Percentiles rank a stretch among this genome's conserved stretches.
phyloP scores from a whole-genome alignment of 2,888 invertebrate genomes.

The Philereme transversata region DNA sequence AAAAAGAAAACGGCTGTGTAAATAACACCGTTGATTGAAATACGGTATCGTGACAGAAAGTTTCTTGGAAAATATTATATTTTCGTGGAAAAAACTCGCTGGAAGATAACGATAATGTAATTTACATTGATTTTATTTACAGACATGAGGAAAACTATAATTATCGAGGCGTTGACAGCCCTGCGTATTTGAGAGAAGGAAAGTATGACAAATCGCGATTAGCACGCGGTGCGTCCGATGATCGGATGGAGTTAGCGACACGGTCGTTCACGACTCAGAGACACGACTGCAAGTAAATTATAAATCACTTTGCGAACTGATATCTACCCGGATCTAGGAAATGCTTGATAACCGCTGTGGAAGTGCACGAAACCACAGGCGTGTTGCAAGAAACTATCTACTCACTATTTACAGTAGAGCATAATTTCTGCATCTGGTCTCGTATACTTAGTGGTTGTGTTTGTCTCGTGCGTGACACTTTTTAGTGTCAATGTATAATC shows the following conservation, averaged over 20 bases:
- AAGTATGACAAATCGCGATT: slow-evolving; percentile 71
- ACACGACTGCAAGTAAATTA: slow-evolving; percentile 47
- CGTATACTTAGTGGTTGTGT: no score
- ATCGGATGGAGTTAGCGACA: slow-evolving; percentile 50
- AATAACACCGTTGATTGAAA: slow-evolving; percentile 43
- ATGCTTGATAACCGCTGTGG: slow-evolving; percentile 33
- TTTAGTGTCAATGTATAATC: not conserved
- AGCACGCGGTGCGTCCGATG: slow-evolving; percentile 44
- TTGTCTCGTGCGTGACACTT: no score
- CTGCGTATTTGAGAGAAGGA: slow-evolving; percentile 52
- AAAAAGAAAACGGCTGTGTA: slow-evolving; percentile 34
- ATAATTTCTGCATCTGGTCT: no score
- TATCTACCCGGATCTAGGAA: slow-evolving; percentile 42
- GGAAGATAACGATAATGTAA: slow-evolving; percentile 37
- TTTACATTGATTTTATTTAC: slow-evolving; percentile 29
- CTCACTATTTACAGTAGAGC: not conserved
- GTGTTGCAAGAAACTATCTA: slow-evolving; percentile 20
- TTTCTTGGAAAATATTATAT: slow-evolving; percentile 26
- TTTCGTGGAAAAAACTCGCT: slow-evolving; percentile 21
- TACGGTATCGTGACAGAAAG: slow-evolving; percentile 39
- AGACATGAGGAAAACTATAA: slow-evolving; percentile 27
- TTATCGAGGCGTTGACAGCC: slow-evolving; percentile 40
- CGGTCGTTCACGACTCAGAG: slow-evolving; percentile 41
- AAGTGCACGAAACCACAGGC: slow-evolving; percentile 30
- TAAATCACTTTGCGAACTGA: slow-evolving; percentile 50